A percentile compares a stretch with the other conserved stretches of the same genome.
These are phyloP conservation scores for Ametastegia equiseti DNA, from an alignment of 2,888 invertebrate genomes.

Conservation along the genomic window DNA sequence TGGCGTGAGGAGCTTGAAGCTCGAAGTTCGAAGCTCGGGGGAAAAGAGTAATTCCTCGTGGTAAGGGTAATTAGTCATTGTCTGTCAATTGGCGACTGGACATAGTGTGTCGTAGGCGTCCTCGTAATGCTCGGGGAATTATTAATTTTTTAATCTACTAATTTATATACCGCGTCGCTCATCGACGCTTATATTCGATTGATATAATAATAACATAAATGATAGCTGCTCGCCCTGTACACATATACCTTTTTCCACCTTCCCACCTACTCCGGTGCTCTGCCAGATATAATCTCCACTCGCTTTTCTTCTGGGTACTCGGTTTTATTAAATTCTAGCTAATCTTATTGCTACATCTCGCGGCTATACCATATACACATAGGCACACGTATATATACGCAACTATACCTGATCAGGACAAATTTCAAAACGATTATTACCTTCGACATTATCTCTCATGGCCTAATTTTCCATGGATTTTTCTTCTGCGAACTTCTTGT, in stretches of 20 bases:
- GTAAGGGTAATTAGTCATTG: slow-evolving; percentile 31
- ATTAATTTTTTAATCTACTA: slow-evolving; percentile 45
- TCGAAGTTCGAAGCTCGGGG: background rate
- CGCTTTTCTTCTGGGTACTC: background rate
- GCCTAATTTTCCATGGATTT: too few relatives aligned
- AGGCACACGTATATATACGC: background rate
- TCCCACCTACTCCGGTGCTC: too few relatives aligned
- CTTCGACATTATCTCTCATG: too few relatives aligned
- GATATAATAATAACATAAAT: slow-evolving; percentile 22
- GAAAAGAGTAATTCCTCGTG: background rate
- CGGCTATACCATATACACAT: too few relatives aligned
- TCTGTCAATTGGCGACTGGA: background rate
- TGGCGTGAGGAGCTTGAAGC: background rate
- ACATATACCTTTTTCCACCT: background rate
- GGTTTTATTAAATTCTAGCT: slow-evolving; percentile 22
- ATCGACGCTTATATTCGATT: slow-evolving; percentile 22
- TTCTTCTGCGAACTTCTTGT: too few relatives aligned
- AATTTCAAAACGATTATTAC: background rate
- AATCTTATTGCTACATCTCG: background rate
- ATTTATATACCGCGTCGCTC: slow-evolving; percentile 27
- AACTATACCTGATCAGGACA: background rate
- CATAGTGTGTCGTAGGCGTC: background rate
- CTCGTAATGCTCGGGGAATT: slow-evolving; percentile 18
- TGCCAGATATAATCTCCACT: background rate
- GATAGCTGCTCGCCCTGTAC: background rate